A percentile compares a stretch with the other conserved stretches of the same genome.
These are phyloP conservation scores for Lophura nycthemera DNA, from an alignment of 2,113 vertebrate genomes.

Conservation along the genomic window DNA sequence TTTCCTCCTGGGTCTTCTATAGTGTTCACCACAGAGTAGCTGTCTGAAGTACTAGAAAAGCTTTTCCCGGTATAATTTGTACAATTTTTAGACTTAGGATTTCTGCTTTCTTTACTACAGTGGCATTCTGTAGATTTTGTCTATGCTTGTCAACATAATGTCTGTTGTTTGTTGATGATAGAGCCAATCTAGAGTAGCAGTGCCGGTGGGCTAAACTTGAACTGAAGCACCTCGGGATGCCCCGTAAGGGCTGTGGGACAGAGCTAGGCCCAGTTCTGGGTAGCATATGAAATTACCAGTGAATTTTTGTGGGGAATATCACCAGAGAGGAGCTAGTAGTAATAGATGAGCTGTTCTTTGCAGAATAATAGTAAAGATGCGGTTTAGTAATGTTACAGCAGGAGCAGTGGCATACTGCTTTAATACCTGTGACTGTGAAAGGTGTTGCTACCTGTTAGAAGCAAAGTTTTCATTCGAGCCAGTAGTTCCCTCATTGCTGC, in stretches of 20 bases:
- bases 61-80: background rate
- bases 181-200: background rate
- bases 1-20: background rate
- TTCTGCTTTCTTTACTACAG: background rate
- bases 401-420: background rate
- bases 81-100: background rate
- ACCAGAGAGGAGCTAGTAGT: background rate
- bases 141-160: accelerated
- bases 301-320: background rate
- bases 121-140: background rate
- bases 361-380: background rate
- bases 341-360: background rate
- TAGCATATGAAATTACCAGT: background rate
- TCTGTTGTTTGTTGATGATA: background rate
- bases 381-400: background rate
- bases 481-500: background rate
- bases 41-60: background rate
- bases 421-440: background rate
- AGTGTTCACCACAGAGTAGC: background rate
- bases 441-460: background rate
- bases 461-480: background rate
- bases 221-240: background rate
- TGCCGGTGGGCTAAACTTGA: accelerated
- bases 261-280: background rate
- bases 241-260: background rate